phyloP scores from a whole-genome alignment of 2,113 vertebrate species.

The Coturnix japonica region DNA sequence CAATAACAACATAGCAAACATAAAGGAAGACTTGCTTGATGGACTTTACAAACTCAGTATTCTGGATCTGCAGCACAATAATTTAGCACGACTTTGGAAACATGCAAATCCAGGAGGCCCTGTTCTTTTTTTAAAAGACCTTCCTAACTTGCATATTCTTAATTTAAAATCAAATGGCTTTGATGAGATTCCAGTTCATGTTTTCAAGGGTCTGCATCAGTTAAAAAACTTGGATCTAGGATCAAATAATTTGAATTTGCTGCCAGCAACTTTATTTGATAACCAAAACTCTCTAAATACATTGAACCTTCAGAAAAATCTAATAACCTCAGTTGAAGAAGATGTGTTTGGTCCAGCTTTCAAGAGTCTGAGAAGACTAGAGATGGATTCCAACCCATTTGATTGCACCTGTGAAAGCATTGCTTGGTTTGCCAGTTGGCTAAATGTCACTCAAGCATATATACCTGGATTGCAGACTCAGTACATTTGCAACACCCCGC shows the following conservation, averaged over 20 bases:
- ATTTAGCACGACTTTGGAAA: constrained; percentile 94
- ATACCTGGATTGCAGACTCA: constrained; percentile 74
- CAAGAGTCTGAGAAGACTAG: constrained; percentile 80
- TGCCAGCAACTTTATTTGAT: constrained; percentile 85
- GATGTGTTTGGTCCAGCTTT: constrained; percentile 83
- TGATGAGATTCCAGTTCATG: constrained; percentile 88
- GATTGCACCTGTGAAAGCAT: constrained; percentile 98
- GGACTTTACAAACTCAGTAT: constrained; percentile 84
- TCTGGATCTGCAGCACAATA: constrained; percentile 93
- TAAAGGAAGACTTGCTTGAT: constrained; percentile 80
- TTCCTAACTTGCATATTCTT: constrained; percentile 76
- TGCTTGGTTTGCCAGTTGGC: constrained; percentile 90
- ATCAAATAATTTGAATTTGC: constrained; percentile 86
- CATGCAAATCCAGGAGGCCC: constrained; percentile 86
- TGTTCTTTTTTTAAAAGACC: constrained; percentile 84
- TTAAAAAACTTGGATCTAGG: constrained; percentile 82
- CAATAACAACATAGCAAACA: constrained; percentile 95
- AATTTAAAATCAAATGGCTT: constrained; percentile 90
- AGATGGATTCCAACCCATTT: constrained; percentile 91
- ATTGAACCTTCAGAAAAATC: constrained; percentile 89
- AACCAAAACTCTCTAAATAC: constrained; percentile 79
- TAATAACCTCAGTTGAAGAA: constrained; percentile 87
- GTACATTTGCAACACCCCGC: constrained; percentile 92
- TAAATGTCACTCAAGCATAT: constrained; percentile 81
- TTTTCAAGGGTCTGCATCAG: constrained; percentile 79